Evolutionary conservation across 2,888 invertebrate species (phyloP), one percentile per base, ranked within the genome.

Genomic region (Ptilodon capucinus): DNA sequence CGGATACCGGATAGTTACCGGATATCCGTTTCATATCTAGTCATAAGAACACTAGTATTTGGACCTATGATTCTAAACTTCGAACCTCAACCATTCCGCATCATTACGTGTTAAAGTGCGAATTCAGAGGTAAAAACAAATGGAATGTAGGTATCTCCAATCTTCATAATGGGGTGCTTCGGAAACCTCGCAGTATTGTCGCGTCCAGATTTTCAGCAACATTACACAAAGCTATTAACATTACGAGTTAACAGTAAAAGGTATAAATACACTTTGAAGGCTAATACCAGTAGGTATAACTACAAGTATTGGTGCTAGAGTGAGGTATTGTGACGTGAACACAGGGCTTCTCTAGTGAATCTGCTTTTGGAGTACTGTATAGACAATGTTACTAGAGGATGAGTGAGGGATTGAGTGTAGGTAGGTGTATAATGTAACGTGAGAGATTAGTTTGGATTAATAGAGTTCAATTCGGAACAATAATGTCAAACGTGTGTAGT

Each of bases 311-410:
- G 51, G 44, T 51, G 45, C 35, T 40, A 44, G 28, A 36, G 40
- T 36, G 58, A 46, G 63, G 64, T 54, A 51, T 60, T 59, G 61
- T 46, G 59, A 57, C 55, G 57, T 59, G 62, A 71, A 71, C 68
- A 70, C n/a, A n/a, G n/a, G 74, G 64, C 69, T 68, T 64, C 68
- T 73, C 77, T 76, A 80, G 75, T 65, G n/a, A n/a, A 7, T 28
- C 3, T 28, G 58, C 65, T 70, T 64, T 76, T 56, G 61, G 53
- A 48, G 57, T 30, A 1, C 17, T 36, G 16, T 38, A 18, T 46
- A 57, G 59, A 60, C 57, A 58, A 68, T 73, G 68, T 73, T 60
- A 53, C 51, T 41, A n/a, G n/a, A n/a, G n/a, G n/a, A n/a, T n/a
- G n/a, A n/a, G n/a, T n/a, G n/a, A n/a, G n/a, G n/a, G n/a, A n/a